phyloP scores from a whole-genome alignment of 1,140 invertebrate genomes.

The Magallana gigas region DNA sequence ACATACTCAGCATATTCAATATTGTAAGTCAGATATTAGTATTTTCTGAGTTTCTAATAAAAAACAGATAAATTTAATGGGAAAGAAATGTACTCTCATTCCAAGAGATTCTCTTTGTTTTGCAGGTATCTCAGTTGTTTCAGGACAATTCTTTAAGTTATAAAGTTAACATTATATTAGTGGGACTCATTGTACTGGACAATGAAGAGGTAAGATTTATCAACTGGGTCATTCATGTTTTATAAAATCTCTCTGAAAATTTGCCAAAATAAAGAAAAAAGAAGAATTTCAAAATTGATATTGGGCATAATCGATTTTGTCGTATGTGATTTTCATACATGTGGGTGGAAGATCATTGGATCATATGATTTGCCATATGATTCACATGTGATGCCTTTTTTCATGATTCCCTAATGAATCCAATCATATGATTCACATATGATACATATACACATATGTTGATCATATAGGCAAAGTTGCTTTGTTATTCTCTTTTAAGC shows the following conservation, averaged over 20 bases:
- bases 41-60: neutral
- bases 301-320: no score
- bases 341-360: no score
- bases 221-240: neutral
- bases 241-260: no score
- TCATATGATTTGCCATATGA: no score
- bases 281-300: no score
- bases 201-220: slow-evolving; percentile 68
- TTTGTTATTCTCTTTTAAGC: neutral
- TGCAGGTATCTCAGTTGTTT: slow-evolving; percentile 71
- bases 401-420: neutral
- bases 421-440: neutral
- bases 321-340: no score
- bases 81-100: neutral
- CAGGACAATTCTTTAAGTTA: slow-evolving; percentile 66
- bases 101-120: neutral
- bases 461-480: neutral
- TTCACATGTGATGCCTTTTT: neutral
- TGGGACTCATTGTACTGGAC: slow-evolving; percentile 67
- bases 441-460: neutral
- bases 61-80: neutral
- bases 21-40: slow-evolving; percentile 65
- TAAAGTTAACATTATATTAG: slow-evolving; percentile 68
- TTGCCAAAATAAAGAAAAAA: no score
- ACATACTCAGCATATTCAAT: slow-evolving; percentile 74